phyloP scores from a whole-genome alignment of 2,888 invertebrate species.

The Drosophila neonasuta region DNA sequence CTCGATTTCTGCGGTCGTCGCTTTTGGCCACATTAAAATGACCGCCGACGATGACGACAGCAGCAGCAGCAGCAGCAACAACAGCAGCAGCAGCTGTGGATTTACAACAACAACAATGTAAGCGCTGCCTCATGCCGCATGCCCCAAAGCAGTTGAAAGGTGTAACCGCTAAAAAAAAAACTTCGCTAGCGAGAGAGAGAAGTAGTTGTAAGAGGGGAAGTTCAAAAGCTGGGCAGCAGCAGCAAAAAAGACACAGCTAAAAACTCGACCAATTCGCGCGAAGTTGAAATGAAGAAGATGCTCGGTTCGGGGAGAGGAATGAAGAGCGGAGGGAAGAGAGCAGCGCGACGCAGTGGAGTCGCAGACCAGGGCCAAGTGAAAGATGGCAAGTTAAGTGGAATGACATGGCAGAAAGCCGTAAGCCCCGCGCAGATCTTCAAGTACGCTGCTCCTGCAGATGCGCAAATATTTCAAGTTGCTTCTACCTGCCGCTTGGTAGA shows the following conservation, averaged over 20 bases:
- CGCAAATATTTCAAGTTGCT: conserved; percentile 73
- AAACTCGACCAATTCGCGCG: conserved; percentile 75
- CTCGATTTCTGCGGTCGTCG: conserved; percentile 78
- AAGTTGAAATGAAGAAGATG: conserved; percentile 72
- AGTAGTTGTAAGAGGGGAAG: neutral
- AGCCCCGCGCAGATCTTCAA: conserved; percentile 52
- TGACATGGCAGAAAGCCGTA: conserved; percentile 66
- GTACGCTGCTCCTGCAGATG: conserved; percentile 76
- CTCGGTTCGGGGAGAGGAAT: conserved; percentile 2
- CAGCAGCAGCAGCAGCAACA: conserved; percentile 18
- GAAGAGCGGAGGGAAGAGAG: neutral
- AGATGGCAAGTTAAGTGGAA: conserved; percentile 76
- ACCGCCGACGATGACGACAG: conserved; percentile 69
- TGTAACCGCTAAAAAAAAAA: conserved; percentile 47
- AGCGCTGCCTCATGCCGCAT: conserved; percentile 51
- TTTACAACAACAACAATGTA: conserved; percentile 50
- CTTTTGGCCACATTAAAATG: conserved; percentile 77
- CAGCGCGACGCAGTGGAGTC: neutral
- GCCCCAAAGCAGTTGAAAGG: conserved; percentile 51
- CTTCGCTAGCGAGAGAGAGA: neutral
- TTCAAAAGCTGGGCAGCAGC: neutral
- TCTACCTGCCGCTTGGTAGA: conserved; percentile 61
- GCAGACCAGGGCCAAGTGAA: conserved; percentile 51
- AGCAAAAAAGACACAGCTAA: conserved; percentile 22
- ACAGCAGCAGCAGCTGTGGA: conserved; percentile 27